Conservation (phyloP, 1,140 invertebrate genomes). For the Drosophila prosaltans region DNA sequence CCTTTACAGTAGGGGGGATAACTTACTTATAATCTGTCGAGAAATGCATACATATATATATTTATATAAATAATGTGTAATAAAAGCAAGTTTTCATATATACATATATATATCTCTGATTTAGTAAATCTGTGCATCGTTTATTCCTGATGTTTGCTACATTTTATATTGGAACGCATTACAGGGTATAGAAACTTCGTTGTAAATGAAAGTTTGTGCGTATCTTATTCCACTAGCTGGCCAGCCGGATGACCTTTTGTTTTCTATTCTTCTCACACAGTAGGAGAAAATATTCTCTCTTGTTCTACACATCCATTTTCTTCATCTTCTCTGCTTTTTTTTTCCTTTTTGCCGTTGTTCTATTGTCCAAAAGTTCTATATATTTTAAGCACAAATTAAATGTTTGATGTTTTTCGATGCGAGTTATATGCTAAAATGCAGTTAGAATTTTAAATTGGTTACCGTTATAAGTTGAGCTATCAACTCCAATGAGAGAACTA, state of each 20-base stretch:
- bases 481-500: background rate
- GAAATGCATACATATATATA: too few relatives aligned
- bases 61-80: too few relatives aligned
- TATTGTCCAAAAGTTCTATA: background rate
- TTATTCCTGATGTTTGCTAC: too few relatives aligned
- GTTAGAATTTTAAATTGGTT: background rate
- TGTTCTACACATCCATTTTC: background rate
- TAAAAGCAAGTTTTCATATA: too few relatives aligned
- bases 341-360: background rate
- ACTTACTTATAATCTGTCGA: too few relatives aligned
- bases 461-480: constrained; percentile 15
- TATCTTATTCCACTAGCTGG: background rate
- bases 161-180: background rate
- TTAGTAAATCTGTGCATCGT: too few relatives aligned
- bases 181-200: background rate
- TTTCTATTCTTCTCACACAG: background rate
- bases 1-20: too few relatives aligned
- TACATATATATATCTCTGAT: too few relatives aligned
- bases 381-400: constrained; percentile 8
- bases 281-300: constrained; percentile 8
- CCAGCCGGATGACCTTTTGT: background rate
- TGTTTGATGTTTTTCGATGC: constrained; percentile 3
- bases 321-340: background rate
- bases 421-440: constrained; percentile 1
- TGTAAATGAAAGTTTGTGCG: background rate